Evolutionary conservation across 2,113 vertebrate genomes (phyloP).

Genomic region (Peromyscus californicus): DNA sequence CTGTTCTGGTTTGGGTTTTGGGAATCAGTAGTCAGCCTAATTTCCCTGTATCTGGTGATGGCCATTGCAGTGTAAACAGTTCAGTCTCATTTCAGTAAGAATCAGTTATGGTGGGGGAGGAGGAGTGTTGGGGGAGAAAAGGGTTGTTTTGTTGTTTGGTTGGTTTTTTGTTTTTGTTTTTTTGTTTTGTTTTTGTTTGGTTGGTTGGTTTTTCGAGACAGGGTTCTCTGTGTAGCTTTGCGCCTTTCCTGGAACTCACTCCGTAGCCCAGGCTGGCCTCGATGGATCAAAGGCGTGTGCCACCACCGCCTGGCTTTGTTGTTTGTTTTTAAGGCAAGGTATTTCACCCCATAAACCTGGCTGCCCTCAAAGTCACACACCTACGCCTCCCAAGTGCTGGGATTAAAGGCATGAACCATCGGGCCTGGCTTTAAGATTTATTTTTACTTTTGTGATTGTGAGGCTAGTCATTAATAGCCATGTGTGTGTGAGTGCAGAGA

Average conservation of each 20-base stretch:
- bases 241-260: too few species aligned
- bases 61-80: conserved; percentile 31
- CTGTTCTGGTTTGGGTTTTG: background rate
- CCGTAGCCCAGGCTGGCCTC: too few species aligned
- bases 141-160: background rate
- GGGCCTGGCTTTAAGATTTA: background rate
- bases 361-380: too few species aligned
- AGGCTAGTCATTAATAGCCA: too few species aligned
- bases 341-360: background rate
- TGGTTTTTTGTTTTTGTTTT: too few species aligned
- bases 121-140: background rate
- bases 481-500: background rate
- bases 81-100: background rate
- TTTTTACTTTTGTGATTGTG: background rate
- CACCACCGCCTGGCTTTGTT: too few species aligned
- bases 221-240: too few species aligned
- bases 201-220: too few species aligned
- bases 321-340: background rate
- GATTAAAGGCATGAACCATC: background rate
- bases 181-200: too few species aligned
- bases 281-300: too few species aligned
- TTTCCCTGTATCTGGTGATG: background rate
- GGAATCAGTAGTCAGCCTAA: background rate
- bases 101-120: background rate
- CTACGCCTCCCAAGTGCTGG: too few species aligned